Conservation (phyloP, 2,113 vertebrate genomes). For the Delphinus delphis region DNA sequence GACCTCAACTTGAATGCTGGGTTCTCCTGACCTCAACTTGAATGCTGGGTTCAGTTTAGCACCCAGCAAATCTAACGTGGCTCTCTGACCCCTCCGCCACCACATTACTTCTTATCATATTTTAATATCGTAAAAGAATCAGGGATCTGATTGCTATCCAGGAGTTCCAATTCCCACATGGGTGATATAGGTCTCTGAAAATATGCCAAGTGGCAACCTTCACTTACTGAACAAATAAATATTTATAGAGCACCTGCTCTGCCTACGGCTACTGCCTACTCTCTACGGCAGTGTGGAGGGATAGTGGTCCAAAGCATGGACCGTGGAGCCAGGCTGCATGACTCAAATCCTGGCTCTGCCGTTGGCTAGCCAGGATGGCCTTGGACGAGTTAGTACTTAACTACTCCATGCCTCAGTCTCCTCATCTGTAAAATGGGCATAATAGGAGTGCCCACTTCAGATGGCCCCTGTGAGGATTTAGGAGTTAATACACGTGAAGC, state of each 20-base stretch:
- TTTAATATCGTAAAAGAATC: not conserved
- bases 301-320: not conserved
- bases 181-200: not conserved
- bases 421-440: not conserved
- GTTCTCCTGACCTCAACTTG: not conserved
- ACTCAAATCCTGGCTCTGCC: not conserved
- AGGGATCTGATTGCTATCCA: not conserved
- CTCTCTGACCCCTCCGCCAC: not conserved
- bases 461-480: not conserved
- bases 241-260: not conserved
- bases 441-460: not conserved
- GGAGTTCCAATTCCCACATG: not conserved
- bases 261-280: not conserved
- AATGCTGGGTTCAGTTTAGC: not conserved
- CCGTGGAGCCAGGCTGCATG: not conserved
- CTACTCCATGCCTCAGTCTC: not conserved
- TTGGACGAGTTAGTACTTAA: not conserved
- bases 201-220: not conserved
- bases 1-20: not conserved
- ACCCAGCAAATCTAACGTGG: accelerated
- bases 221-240: not conserved
- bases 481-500: not conserved
- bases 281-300: accelerated
- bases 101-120: not conserved
- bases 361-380: not conserved